Percentiles rank a stretch among this genome's conserved stretches.
Evolutionary conservation across 2,113 vertebrate genomes (phyloP).

Genomic region (Pteronura brasiliensis): DNA sequence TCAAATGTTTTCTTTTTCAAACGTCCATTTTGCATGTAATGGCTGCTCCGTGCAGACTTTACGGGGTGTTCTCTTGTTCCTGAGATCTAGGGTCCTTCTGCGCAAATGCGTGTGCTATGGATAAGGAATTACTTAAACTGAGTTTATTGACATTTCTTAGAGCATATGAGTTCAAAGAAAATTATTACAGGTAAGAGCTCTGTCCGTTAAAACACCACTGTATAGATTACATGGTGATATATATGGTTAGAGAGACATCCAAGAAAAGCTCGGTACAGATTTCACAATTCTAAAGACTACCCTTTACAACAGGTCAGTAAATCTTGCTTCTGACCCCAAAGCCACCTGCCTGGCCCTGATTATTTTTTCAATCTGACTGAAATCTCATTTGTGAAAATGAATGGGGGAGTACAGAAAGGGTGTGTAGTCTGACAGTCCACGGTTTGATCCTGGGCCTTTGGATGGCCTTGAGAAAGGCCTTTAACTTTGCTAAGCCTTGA

Average conservation of each 20-base stretch:
- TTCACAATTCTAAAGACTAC: constrained; percentile 45
- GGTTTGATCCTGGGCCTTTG: constrained; percentile 4
- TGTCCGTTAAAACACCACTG: constrained; percentile 77
- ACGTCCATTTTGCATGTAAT: constrained; percentile 67
- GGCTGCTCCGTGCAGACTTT: background rate
- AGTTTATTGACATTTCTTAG: constrained; percentile 85
- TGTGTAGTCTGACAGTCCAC: background rate
- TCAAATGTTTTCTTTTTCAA: constrained; percentile 75
- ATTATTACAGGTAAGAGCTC: constrained; percentile 84
- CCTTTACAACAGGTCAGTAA: background rate
- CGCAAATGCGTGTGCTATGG: constrained; percentile 52
- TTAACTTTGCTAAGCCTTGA: background rate
- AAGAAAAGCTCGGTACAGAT: constrained; percentile 77
- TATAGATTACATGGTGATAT: constrained; percentile 82
- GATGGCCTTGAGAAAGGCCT: background rate
- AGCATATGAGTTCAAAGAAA: constrained; percentile 84
- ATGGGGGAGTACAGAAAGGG: background rate
- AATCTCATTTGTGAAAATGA: constrained; percentile 19
- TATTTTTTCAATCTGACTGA: constrained; percentile 2
- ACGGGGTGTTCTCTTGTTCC: constrained; percentile 23
- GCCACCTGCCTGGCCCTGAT: constrained; percentile 4
- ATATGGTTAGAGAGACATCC: constrained; percentile 75
- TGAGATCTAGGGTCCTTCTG: constrained; percentile 61
- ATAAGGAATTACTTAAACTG: constrained; percentile 81
- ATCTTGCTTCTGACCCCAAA: constrained; percentile 30